Base-by-base conservation (phyloP, 2,888 invertebrate species). In the Plutella xylostella region DNA sequence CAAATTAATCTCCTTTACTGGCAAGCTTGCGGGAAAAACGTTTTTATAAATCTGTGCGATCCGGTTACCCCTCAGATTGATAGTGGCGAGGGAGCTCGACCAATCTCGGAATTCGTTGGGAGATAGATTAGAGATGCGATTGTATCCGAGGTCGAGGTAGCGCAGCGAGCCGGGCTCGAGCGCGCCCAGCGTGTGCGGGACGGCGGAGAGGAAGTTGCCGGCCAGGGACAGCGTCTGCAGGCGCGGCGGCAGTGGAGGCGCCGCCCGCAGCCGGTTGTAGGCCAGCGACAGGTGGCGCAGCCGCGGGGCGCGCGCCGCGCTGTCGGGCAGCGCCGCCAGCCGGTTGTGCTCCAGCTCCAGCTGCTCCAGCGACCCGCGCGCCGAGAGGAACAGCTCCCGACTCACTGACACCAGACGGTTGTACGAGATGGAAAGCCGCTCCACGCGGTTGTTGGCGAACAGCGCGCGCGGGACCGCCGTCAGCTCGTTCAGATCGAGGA, bases 121-220 rank as follows among this genome's bases (percentile, higher is more conserved):
- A 54, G 88, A 87, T 56, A 94, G 88, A 65, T 92, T 90, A 53
- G 88, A 86, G 61, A 96, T 93, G 65, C 90, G 90, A 71, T 96
- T 95, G 74, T 94, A 95, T 49, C 93, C 95, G 61, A 95, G 87
- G 74, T 95, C 95, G 54, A 95, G 87, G 75, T 95, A 94, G 64
- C 79, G 79, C 68, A 83, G 77, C n/a, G 92, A 87, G 45, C 95
- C 84, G 60, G 90, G 88, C 43, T 89, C 88, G 61, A 93, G 92
- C 58, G 88, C 88, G 56, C 86, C 86, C 48, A 95, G 80, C 4
- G 91, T 87, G 28, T 87, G 82, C 9, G 95, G 94, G 50, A 94
- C 87, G 54, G 86, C 80, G 52, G 87, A 88, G 63, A 96, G 86
- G 66, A 89, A 89, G 75, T 95, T 96, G 19, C 93, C 93, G 52